Evolutionary conservation across 2,797 vertebrate genomes (phyloP).

Genomic region (Yasuhikotakia modesta): DNA sequence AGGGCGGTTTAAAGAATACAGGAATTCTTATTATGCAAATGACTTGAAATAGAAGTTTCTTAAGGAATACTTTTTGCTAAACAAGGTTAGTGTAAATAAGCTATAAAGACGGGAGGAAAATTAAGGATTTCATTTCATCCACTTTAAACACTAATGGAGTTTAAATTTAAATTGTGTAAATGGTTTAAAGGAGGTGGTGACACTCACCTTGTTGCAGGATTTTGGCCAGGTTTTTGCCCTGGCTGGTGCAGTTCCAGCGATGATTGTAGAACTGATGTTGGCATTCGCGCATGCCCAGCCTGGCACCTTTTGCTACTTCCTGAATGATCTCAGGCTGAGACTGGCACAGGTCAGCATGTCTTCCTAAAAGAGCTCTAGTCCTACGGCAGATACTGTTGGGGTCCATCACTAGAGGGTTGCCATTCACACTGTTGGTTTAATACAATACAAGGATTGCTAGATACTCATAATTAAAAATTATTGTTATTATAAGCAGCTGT

Average conservation of each 20-base stretch:
- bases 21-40: not conserved
- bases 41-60: not conserved
- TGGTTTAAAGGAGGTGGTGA: not conserved
- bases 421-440: slow-evolving; percentile 77
- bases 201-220: slow-evolving; percentile 86
- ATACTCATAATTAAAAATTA: not conserved
- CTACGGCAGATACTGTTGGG: slow-evolving; percentile 88
- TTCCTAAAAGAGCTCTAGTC: slow-evolving; percentile 77
- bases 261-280: slow-evolving; percentile 85
- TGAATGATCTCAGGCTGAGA: slow-evolving; percentile 84
- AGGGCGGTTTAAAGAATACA: not conserved
- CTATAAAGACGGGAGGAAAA: not conserved
- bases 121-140: not conserved
- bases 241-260: slow-evolving; percentile 87
- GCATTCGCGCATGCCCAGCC: slow-evolving; percentile 83
- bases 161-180: not conserved
- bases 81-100: not conserved
- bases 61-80: not conserved
- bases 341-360: slow-evolving; percentile 82
- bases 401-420: slow-evolving; percentile 85
- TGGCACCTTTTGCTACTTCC: slow-evolving; percentile 83
- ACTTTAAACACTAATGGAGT: not conserved
- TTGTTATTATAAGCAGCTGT: not conserved
- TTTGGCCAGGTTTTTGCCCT: slow-evolving; percentile 84
- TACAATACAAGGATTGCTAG: not conserved